Percentiles rank a stretch among this genome's conserved stretches.
These are phyloP conservation scores for Microctonus aethiopoides DNA, from an alignment of 2,888 invertebrate species.

Conservation along the genomic window DNA sequence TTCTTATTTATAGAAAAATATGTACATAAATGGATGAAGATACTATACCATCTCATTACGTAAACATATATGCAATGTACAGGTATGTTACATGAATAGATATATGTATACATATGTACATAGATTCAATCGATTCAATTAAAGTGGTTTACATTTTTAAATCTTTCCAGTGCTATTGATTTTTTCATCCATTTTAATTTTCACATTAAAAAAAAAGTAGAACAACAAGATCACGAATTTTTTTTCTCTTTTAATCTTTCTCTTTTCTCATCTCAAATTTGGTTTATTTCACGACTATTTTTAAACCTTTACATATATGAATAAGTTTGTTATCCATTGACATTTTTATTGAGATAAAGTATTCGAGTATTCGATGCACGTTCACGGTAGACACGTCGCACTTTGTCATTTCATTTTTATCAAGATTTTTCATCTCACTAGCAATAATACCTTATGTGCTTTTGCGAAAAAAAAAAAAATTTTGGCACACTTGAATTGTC, in stretches of 20 bases:
- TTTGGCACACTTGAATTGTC: slow-evolving; percentile 2
- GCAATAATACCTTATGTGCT: slow-evolving; percentile 32
- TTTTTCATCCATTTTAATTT: neutral
- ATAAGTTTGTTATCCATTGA: slow-evolving; percentile 18
- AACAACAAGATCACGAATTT: neutral
- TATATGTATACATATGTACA: no score
- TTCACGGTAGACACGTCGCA: slow-evolving; percentile 24
- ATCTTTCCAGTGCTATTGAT: no score
- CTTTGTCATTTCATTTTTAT: slow-evolving; percentile 36
- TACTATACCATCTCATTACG: no score
- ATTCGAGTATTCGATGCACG: slow-evolving; percentile 26
- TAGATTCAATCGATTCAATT: no score
- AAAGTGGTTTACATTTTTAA: no score
- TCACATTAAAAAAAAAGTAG: neutral
- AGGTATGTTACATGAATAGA: no score
- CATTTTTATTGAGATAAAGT: slow-evolving; percentile 32
- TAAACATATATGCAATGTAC: no score
- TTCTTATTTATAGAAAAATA: no score
- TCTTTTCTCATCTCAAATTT: neutral
- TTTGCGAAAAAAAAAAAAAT: neutral
- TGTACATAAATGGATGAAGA: no score
- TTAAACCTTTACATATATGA: neutral
- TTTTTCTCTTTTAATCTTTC: slow-evolving; percentile 2
- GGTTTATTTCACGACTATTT: no score
- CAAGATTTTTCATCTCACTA: slow-evolving; percentile 31